Base-by-base conservation (phyloP, 2,797 vertebrate species). In the Miopithecus talapoin region DNA sequence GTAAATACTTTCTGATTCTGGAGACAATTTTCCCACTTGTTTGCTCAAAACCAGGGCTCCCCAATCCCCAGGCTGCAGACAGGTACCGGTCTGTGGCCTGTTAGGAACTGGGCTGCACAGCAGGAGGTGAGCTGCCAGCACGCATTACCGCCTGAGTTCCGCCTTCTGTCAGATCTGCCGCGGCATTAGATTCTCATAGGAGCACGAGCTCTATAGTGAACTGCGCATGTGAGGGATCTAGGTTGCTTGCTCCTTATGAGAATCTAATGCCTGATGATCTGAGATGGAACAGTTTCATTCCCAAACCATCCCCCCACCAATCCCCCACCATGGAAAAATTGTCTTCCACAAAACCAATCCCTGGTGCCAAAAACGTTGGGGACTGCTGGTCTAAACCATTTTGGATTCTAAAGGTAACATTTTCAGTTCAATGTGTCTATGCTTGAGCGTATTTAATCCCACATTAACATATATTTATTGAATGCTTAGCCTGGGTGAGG, bases 361-460 rank as follows among this genome's bases (percentile, higher is more conserved):
- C 16, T 68, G 33, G 16, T 68, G 8, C 33, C 33, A n/a, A 68
- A 68, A 68, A n/a, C 0, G 4, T n/a, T n/a, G 8, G 64, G 64
- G 16, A n/a, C 64, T 68, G 16, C 64, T 68, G 33, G 74, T 76
- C 81, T 68, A 95, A 86, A 46, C 4, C 12, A 61, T 55, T 94
- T 85, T 48, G 13, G 12, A 48, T 48, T 94, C 75, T 72, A 75
- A 86, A 55, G 14, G 26, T n/a, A 76, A 55, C 24, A 11, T 72
- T 91, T 61, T 89, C 17, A 92, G 57, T 16, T 61, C 19, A 83
- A 41, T 76, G 55, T 30, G 17, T 70, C 93, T 75, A 59, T 53
- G 26, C 26, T 12, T 75, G 83, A 68, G 61, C 39, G 1, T 57
- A 19, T 28, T 85, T 79, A 78, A 46, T 86, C 21, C 61, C 50